phyloP scores from a whole-genome alignment of 2,113 vertebrate species.

The Todiramphus chloris region DNA sequence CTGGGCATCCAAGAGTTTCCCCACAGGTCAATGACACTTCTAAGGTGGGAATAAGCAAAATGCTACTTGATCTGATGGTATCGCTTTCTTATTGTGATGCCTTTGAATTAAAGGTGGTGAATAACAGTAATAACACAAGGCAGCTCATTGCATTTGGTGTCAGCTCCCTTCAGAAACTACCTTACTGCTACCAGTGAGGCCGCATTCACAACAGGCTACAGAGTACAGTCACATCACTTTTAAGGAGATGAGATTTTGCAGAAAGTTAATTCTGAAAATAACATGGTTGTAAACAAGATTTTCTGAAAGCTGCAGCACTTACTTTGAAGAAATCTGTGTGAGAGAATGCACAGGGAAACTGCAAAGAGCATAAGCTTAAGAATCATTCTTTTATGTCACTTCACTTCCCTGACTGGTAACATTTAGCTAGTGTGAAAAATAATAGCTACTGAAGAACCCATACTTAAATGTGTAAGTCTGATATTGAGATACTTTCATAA shows the following conservation, averaged over 20 bases:
- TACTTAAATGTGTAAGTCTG: not conserved
- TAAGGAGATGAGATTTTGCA: not conserved
- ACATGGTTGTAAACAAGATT: not conserved
- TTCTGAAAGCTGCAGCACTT: not conserved
- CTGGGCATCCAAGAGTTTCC: not conserved
- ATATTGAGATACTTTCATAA: not conserved
- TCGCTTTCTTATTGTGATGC: not conserved
- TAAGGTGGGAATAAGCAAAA: slow-evolving; percentile 18
- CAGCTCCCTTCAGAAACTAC: not conserved
- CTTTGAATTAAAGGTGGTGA: slow-evolving; percentile 24
- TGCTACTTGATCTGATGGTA: not conserved
- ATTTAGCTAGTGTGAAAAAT: not conserved
- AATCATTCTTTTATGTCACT: not conserved
- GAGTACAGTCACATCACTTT: not conserved
- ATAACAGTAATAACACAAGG: not conserved
- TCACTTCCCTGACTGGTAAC: not conserved
- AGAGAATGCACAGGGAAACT: not conserved
- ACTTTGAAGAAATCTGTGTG: not conserved
- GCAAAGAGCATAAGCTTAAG: not conserved
- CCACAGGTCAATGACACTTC: not conserved
- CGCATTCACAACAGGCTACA: not conserved
- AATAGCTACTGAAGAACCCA: not conserved
- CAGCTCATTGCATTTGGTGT: not conserved
- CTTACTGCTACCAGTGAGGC: not conserved
- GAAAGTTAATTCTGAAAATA: not conserved